Evolutionary conservation across 1,140 invertebrate species (phyloP).

Genomic region (Caenorhabditis inopinata): DNA sequence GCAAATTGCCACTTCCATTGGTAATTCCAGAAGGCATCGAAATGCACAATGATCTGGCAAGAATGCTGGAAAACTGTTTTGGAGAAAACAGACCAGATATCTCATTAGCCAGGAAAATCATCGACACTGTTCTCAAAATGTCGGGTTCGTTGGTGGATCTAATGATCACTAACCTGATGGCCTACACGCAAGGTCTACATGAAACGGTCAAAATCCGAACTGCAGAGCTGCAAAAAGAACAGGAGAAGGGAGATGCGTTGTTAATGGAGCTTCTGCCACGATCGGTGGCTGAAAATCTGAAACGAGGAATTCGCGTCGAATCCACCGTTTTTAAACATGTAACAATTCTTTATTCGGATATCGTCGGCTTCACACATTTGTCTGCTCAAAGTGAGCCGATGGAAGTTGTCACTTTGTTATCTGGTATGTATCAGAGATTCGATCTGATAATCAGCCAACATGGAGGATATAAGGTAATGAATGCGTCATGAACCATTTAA

Average conservation of each 20-base stretch:
- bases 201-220: constrained; percentile 43
- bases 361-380: constrained; percentile 82
- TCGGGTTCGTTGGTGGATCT: constrained; percentile 44
- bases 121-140: constrained; percentile 48
- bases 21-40: not conserved
- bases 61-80: not conserved
- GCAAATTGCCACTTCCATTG: constrained; percentile 2
- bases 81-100: constrained; percentile 22
- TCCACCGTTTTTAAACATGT: constrained; percentile 39
- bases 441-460: constrained; percentile 45
- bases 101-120: constrained; percentile 43
- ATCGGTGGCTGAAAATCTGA: constrained; percentile 44
- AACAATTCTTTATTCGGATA: constrained; percentile 82
- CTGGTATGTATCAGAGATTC: constrained; percentile 45
- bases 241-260: constrained; percentile 32
- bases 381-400: constrained; percentile 82
- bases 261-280: constrained; percentile 44
- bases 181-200: constrained; percentile 39
- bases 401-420: constrained; percentile 70
- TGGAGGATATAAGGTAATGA: constrained; percentile 48
- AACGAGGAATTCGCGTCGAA: constrained; percentile 29
- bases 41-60: constrained; percentile 21
- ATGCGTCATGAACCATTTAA: too few species aligned
- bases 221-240: constrained; percentile 39
- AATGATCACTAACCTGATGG: constrained; percentile 49